Evolutionary conservation across 2,888 invertebrate genomes (phyloP).

Genomic region (Ennomos erosarius): DNA sequence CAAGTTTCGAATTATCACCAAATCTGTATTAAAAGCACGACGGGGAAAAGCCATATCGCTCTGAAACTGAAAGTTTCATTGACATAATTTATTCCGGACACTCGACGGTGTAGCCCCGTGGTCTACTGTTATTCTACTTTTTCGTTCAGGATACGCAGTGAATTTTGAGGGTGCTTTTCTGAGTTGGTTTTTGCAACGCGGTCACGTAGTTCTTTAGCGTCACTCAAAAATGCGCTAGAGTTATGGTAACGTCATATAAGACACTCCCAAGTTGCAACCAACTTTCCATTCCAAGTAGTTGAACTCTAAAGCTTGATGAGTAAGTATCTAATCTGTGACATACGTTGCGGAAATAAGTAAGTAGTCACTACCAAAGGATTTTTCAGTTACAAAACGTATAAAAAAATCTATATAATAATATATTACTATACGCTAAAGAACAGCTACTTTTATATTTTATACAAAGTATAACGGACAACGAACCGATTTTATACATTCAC

Average conservation of each 20-base stretch:
- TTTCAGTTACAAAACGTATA: too few species aligned
- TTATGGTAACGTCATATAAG: conserved; percentile 80
- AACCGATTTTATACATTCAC: conserved; percentile 14
- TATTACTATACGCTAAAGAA: conserved; percentile 30
- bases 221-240: conserved; percentile 77
- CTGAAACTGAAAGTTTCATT: conserved; percentile 76
- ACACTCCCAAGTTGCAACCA: conserved; percentile 41
- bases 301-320: too few species aligned
- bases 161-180: conserved; percentile 72
- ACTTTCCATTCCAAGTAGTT: conserved; percentile 5
- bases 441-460: conserved; percentile 10
- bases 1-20: conserved; percentile 58
- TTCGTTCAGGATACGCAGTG: conserved; percentile 66
- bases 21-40: conserved; percentile 58
- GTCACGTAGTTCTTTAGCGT: conserved; percentile 80
- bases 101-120: conserved; percentile 62
- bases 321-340: too few species aligned
- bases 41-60: conserved; percentile 54
- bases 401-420: conserved; percentile 33
- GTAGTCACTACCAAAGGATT: too few species aligned
- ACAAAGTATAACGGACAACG: conserved; percentile 10
- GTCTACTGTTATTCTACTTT: conserved; percentile 70
- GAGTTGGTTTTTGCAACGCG: conserved; percentile 69
- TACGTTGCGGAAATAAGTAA: too few species aligned
- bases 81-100: conserved; percentile 81